Conservation (phyloP, 2,888 invertebrate genomes). For the Campoplex nolae region DNA sequence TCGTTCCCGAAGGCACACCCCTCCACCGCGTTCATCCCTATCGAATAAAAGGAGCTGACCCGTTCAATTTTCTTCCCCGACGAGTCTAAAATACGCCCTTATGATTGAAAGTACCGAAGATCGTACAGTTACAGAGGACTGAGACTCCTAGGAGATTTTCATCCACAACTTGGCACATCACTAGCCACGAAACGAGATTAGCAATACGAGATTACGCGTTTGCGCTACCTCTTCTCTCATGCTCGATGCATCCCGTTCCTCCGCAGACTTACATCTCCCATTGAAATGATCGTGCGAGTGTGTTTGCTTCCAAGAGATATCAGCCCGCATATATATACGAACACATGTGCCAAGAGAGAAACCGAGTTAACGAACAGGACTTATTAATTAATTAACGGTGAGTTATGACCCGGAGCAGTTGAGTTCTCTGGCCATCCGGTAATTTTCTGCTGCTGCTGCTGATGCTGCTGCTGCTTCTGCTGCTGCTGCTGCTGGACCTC, state of each 20-base stretch:
- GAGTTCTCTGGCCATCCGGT: slow-evolving; percentile 69
- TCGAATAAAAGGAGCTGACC: slow-evolving; percentile 6
- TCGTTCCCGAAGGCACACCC: slow-evolving; percentile 22
- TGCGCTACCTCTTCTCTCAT: slow-evolving; percentile 12
- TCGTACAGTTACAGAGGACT: background rate
- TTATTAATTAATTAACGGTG: slow-evolving; percentile 79
- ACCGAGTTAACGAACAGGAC: slow-evolving; percentile 69
- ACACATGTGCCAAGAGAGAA: slow-evolving; percentile 12
- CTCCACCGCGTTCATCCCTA: background rate
- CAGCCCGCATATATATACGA: background rate
- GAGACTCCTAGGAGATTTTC: slow-evolving; percentile 54
- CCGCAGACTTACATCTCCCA: slow-evolving; percentile 28
- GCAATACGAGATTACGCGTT: slow-evolving; percentile 64
- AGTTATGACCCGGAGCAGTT: slow-evolving; percentile 73
- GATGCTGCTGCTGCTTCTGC: slow-evolving; percentile 43
- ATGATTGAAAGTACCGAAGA: background rate
- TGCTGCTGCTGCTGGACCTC: slow-evolving; percentile 24
- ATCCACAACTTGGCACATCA: slow-evolving; percentile 55
- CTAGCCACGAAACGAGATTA: slow-evolving; percentile 64
- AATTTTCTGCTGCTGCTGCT: slow-evolving; percentile 67
- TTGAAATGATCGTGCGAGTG: slow-evolving; percentile 30
- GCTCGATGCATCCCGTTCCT: slow-evolving; percentile 24
- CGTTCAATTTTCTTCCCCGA: background rate
- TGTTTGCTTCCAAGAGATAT: slow-evolving; percentile 30
- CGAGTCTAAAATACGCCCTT: background rate